Base-by-base conservation (phyloP, 1,140 invertebrate genomes). In the Caenorhabditis briggsae region DNA sequence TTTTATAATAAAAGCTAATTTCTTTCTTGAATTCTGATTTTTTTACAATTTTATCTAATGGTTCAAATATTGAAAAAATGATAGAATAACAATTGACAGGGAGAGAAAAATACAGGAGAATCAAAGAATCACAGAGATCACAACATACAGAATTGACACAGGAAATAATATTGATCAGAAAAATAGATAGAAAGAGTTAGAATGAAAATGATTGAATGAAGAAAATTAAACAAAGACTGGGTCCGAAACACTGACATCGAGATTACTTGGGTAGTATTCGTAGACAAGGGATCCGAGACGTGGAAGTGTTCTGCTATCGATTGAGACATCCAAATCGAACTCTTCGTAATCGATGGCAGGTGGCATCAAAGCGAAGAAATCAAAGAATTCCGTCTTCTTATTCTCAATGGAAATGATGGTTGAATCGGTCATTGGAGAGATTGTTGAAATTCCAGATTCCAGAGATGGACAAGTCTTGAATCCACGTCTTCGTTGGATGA, bases 301-400 rank as follows among this genome's bases (percentile, higher is more conserved):
- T 50, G 70, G 70, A 46, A 78, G 48, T 50, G 70, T 5, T 50
- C 25, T 14, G 20, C 23, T 25, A 25, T 48, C 70, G 8, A 78
- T 33, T 2, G 43, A 12, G 9, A 53, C 20, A 78, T 41, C 33
- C 18, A 43, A 41, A 20, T 78, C 46, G 2, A 53, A 23, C 14
- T 50, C 70, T 18, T 78, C 46, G n/a, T 50, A 78, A 20, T 78
- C 46, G 70, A 78, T 50, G 2, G 11, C 20, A 23, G 70, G 70
- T 23, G 70, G 70, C 70, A 50, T 50, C n/a, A 78, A 46, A 11
- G 70, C 43, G 20, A 78, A 78, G 70, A 78, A 78, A 78, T 78
- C 46, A 11, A 50, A n/a, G 46, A 50, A 23, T 78, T 78, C 33
- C 5, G 2, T 12, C 11, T 43, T 50, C n/a, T 23, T 41, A 12